phyloP scores from a whole-genome alignment of 2,888 invertebrate species.

The Sarcophaga variegata region DNA sequence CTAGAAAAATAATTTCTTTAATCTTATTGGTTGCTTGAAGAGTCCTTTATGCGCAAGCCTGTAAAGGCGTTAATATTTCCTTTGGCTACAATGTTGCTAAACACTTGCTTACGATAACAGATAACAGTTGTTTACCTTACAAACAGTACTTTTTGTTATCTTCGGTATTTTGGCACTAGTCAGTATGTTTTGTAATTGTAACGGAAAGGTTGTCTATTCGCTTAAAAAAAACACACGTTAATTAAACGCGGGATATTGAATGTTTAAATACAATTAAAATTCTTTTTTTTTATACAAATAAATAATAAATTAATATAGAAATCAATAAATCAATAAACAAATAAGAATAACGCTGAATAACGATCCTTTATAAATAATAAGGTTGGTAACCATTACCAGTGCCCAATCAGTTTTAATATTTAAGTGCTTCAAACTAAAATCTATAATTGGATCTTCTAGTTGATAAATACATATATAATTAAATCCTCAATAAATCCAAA shows the following conservation, averaged over 20 bases:
- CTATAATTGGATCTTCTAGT: no score
- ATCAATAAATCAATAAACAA: neutral
- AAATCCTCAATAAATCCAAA: no score
- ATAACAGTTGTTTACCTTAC: conserved; percentile 26
- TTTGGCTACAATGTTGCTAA: conserved; percentile 49
- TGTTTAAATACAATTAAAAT: neutral
- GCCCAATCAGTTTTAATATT: no score
- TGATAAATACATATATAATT: no score
- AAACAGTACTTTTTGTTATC: neutral
- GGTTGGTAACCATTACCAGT: no score
- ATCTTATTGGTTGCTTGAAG: conserved; percentile 42
- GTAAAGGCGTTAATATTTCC: conserved; percentile 49
- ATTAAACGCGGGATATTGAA: neutral
- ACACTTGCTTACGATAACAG: conserved; percentile 28
- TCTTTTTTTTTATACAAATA: neutral
- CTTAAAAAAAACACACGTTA: neutral
- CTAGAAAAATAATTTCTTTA: neutral
- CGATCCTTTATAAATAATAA: no score
- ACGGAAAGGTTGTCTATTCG: conserved; percentile 38
- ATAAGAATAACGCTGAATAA: no score
- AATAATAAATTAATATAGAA: neutral
- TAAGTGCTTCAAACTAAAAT: no score
- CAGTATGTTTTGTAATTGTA: conserved; percentile 46
- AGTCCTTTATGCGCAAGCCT: conserved; percentile 40
- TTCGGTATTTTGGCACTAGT: neutral